Percentiles rank a stretch among this genome's conserved stretches.
phyloP scores from a whole-genome alignment of 2,888 invertebrate genomes.

The Ligdia adustata region DNA sequence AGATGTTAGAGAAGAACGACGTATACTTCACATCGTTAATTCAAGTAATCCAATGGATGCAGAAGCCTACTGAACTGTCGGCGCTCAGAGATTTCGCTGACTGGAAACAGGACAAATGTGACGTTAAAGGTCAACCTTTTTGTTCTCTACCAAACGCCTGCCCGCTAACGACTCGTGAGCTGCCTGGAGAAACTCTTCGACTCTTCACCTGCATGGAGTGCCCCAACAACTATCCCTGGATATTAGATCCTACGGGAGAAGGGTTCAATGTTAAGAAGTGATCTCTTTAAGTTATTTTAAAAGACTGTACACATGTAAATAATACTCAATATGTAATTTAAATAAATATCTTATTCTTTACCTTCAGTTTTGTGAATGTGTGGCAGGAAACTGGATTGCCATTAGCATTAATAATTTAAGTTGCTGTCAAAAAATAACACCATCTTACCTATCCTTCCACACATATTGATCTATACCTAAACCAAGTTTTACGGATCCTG shows the following conservation, averaged over 20 bases:
- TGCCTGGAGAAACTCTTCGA: constrained; percentile 95
- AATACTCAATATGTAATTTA: constrained; percentile 77
- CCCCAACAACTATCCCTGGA: constrained; percentile 97
- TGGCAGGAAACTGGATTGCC: constrained; percentile 50
- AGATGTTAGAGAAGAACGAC: constrained; percentile 94
- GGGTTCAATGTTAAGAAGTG: constrained; percentile 93
- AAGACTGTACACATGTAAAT: constrained; percentile 84
- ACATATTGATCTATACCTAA: neutral
- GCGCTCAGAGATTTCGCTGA: constrained; percentile 95
- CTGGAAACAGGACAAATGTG: constrained; percentile 97
- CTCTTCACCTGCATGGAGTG: constrained; percentile 98
- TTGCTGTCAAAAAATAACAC: constrained; percentile 17
- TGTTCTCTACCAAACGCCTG: constrained; percentile 97
- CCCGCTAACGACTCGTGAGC: constrained; percentile 93
- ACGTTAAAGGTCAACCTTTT: constrained; percentile 96
- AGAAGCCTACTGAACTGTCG: constrained; percentile 94
- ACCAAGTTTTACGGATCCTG: constrained; percentile 1
- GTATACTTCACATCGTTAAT: constrained; percentile 97
- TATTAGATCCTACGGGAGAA: constrained; percentile 96
- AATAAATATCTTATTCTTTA: constrained; percentile 59
- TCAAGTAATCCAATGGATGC: constrained; percentile 98
- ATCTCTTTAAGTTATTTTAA: constrained; percentile 79
- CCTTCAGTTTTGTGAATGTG: constrained; percentile 48
- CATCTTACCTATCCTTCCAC: neutral
- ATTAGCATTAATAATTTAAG: constrained; percentile 26